Evolutionary conservation across 1,140 invertebrate genomes (phyloP), one percentile per base, ranked within the genome.

Genomic region (Dreissena rostriformis): DNA sequence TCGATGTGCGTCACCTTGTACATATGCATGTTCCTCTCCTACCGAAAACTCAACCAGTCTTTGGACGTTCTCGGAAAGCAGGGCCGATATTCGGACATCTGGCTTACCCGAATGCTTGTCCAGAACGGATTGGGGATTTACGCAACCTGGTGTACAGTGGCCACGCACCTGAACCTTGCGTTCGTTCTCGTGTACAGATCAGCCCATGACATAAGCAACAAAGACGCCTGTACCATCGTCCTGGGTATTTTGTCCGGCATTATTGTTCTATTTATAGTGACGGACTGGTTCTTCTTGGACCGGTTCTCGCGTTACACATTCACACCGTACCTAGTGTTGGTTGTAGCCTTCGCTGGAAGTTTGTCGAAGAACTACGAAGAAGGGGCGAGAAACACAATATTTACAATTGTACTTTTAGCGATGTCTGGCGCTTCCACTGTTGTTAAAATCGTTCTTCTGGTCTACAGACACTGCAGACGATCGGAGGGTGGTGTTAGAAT

Each of bases 111-210:
- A 29, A 80, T 90, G n/a, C 70, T 93, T 19, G 88, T 93, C 2
- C 91, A 93, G 19, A 93, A 93, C 75, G 92, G 91, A 19, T 76
- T 93, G 0, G 88, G 86, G 15, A 88, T 92, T 19, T 93, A 92
- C 68, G 91, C 89, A 8, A 89, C 90, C 0, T 93, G 92, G 92
- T 86, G 86, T 17, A 90, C 88, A 22, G 87, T 93, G 14, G 92
- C 92, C 8, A 88, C 92, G 10, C 83, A 92, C 12, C 85, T 93
- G 24, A 93, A 93, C 80, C 15, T 90, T 1, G 83, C 74, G 17
- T 81, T 89, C n/a, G 87, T 88, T 15, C 71, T 91, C 19, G 70
- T 76, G 22, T 91, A 91, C 57, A 66, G 73, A 11, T 78, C 82
- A 5, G 49, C 78, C n/a, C 22, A 52, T 2, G 53, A 75, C 28